Evolutionary conservation across 2,888 invertebrate genomes (phyloP).

Genomic region (Dolichomitus sp.): DNA sequence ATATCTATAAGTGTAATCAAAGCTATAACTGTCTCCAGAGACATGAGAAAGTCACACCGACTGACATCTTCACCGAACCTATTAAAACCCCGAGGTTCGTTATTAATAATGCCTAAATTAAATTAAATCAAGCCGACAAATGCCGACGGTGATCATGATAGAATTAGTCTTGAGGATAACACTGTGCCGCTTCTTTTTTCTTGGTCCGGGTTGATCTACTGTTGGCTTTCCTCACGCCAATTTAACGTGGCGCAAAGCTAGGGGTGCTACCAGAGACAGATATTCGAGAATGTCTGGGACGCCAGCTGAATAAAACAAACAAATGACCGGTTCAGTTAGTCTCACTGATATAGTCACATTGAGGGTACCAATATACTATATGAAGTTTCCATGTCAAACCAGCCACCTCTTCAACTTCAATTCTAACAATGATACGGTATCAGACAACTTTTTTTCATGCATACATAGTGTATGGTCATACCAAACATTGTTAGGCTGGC

Average conservation of each 20-base stretch:
- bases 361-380: background rate
- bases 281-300: slow-evolving; percentile 48
- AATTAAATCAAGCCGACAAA: slow-evolving; percentile 82
- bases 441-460: too few species aligned
- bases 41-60: slow-evolving; percentile 69
- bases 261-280: slow-evolving; percentile 48
- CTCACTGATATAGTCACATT: slow-evolving; percentile 1
- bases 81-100: slow-evolving; percentile 77
- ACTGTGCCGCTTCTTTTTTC: slow-evolving; percentile 68
- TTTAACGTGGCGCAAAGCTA: slow-evolving; percentile 67
- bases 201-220: slow-evolving; percentile 61
- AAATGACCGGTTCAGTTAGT: slow-evolving; percentile 1
- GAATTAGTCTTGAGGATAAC: slow-evolving; percentile 38
- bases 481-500: too few species aligned
- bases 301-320: slow-evolving; percentile 3
- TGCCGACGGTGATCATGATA: slow-evolving; percentile 66
- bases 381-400: background rate
- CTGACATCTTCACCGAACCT: slow-evolving; percentile 79
- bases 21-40: slow-evolving; percentile 16
- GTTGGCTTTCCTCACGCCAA: slow-evolving; percentile 78
- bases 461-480: too few species aligned
- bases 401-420: too few species aligned
- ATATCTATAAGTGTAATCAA: slow-evolving; percentile 25
- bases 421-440: too few species aligned
- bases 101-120: slow-evolving; percentile 80